Evolutionary conservation across 2,113 vertebrate genomes (phyloP), one percentile per base, ranked within the genome.

Genomic region (Nymphicus hollandicus): DNA sequence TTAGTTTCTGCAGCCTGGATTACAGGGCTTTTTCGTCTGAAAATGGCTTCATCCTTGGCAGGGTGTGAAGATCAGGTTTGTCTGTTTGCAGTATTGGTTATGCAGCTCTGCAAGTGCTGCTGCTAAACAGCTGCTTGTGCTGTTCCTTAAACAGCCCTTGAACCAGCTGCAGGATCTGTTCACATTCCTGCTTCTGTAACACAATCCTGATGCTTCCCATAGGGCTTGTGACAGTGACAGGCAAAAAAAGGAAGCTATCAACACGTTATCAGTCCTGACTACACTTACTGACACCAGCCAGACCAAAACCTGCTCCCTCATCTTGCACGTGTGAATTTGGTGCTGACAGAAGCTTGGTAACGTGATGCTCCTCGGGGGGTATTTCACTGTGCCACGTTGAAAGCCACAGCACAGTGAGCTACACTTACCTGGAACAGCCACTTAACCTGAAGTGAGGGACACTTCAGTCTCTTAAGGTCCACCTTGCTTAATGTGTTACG

Each of bases 211-310:
- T 85, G 53, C 56, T 86, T 88, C 81, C 81, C 25, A 29, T 8
- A 37, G n/a, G 71, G n/a, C 29, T 91, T 15, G 9, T 53, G 49
- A 52, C 31, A 29, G 77, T 20, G 49, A 81, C 65, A 6, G 33
- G 37, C 44, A 79, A 56, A 94, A 94, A 94, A 76, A 35, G 56
- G 86, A 35, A 89, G 18, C 90, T 84, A 27, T 91, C 72, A 92
- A 79, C 72, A 71, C 3, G 1, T 60, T 79, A 50, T 28, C 52
- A 44, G 39, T 91, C 91, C 47, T 49, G 43, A 46, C 63, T 79
- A 43, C 5, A 16, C 49, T 83, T 83, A 4, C 24, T 88, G 50
- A 79, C n/a, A 89, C 49, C n/a, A 49, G 19, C 20, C 49, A 94
- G 76, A n/a, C 27, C 44, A 65, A 39, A 55, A 39, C 78, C 43